phyloP scores from a whole-genome alignment of 2,888 invertebrate species.

The Sarcophaga caerulescens region DNA sequence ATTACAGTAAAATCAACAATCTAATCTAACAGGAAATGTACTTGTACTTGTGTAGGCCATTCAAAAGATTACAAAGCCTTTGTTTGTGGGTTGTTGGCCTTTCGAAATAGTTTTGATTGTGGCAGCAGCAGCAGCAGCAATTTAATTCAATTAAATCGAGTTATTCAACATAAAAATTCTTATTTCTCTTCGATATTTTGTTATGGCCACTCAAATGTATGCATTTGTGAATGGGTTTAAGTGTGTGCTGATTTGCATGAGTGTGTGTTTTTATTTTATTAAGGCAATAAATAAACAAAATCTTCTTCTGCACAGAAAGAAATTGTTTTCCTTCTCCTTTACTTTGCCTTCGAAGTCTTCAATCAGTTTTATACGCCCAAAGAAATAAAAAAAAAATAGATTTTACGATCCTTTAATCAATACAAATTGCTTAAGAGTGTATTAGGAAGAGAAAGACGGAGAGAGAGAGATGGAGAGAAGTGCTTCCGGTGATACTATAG shows the following conservation, averaged over 20 bases:
- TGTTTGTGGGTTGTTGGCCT: too few species aligned
- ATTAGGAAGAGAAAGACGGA: background rate
- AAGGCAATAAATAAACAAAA: background rate
- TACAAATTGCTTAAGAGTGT: slow-evolving; percentile 16
- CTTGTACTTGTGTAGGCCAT: background rate
- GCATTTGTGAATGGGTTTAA: too few species aligned
- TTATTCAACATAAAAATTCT: background rate
- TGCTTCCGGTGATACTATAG: background rate
- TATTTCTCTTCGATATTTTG: too few species aligned
- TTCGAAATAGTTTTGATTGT: background rate
- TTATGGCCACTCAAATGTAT: background rate
- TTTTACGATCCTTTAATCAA: slow-evolving; percentile 39
- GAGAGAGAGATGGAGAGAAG: background rate
- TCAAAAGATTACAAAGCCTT: background rate
- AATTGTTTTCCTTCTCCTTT: background rate
- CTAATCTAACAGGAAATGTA: too few species aligned
- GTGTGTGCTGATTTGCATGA: too few species aligned
- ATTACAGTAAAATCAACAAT: too few species aligned
- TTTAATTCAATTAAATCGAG: slow-evolving; percentile 33
- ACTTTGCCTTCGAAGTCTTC: too few species aligned
- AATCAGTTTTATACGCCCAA: background rate
- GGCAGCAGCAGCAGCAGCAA: slow-evolving; percentile 20
- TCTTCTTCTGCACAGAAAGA: background rate
- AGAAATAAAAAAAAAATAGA: slow-evolving; percentile 18
- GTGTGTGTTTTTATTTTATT: background rate